phyloP scores from a whole-genome alignment of 1,140 invertebrate species.

The Mactra quadrangularis region DNA sequence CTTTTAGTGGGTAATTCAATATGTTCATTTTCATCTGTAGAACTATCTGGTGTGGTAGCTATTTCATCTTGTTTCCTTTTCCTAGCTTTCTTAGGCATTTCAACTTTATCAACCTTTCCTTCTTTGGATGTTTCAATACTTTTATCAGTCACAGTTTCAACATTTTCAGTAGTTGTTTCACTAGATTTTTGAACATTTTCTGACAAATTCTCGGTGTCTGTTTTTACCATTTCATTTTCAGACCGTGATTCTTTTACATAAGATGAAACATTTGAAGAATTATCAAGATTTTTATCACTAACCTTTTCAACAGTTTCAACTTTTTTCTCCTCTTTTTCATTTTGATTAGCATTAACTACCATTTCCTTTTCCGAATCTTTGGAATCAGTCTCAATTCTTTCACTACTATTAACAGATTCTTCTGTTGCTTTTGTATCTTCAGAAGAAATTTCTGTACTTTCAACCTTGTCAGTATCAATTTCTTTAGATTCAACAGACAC shows the following conservation, averaged over 20 bases:
- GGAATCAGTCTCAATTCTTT: background rate
- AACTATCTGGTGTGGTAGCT: background rate
- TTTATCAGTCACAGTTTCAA: background rate
- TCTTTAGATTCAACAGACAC: background rate
- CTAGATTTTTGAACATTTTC: background rate
- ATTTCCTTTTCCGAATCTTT: background rate
- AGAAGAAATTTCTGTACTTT: background rate
- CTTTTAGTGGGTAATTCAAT: conserved; percentile 23
- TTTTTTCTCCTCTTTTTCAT: background rate
- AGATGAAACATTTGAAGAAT: background rate
- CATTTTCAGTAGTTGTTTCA: background rate
- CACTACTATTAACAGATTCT: background rate
- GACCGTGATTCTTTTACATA: background rate
- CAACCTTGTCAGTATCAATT: background rate
- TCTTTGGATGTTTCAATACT: background rate
- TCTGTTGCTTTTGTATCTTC: background rate
- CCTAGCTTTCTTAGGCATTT: conserved; percentile 15
- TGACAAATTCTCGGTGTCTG: background rate
- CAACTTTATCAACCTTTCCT: background rate
- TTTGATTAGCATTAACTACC: background rate
- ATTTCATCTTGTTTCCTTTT: conserved; percentile 46
- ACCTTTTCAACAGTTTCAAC: background rate
- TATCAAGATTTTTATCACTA: background rate
- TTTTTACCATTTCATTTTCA: background rate
- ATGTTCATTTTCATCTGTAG: conserved; percentile 37